phyloP scores from a whole-genome alignment of 2,888 invertebrate species.

The Drosophila pseudotalamancana region DNA sequence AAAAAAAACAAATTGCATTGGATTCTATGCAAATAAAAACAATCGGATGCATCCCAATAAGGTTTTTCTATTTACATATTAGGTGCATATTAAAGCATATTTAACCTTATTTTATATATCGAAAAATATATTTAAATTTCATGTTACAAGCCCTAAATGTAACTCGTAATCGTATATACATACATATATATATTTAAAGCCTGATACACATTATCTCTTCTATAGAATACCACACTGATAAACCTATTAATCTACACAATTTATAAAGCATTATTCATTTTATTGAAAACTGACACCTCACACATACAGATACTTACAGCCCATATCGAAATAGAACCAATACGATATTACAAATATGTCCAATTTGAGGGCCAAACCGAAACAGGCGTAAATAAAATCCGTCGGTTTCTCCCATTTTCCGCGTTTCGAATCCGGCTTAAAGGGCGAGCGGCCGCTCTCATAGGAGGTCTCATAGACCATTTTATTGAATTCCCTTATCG shows the following conservation, averaged over 20 bases:
- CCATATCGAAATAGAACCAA: slow-evolving; percentile 66
- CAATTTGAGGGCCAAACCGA: slow-evolving; percentile 92
- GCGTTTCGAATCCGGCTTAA: slow-evolving; percentile 82
- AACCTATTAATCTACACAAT: slow-evolving; percentile 20
- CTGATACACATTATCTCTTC: not conserved
- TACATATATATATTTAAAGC: no score
- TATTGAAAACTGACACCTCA: not conserved
- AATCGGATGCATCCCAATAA: no score
- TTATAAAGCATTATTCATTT: slow-evolving; percentile 1
- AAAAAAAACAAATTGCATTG: not conserved
- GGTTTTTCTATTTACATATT: no score
- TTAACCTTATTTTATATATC: no score
- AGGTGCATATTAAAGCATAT: no score
- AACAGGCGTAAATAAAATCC: slow-evolving; percentile 91
- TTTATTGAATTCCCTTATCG: not conserved
- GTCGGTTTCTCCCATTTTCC: slow-evolving; percentile 90
- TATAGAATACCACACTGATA: not conserved
- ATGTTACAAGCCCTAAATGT: no score
- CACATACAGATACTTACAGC: slow-evolving; percentile 68
- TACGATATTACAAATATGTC: slow-evolving; percentile 90
- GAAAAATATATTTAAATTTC: no score
- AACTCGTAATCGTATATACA: no score
- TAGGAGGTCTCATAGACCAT: slow-evolving; percentile 82
- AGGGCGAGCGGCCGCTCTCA: slow-evolving; percentile 79
- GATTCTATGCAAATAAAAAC: not conserved